A percentile compares a stretch with the other conserved stretches of the same genome.
Evolutionary conservation across 1,140 invertebrate species (phyloP).

Genomic region (Streblospio benedicti): DNA sequence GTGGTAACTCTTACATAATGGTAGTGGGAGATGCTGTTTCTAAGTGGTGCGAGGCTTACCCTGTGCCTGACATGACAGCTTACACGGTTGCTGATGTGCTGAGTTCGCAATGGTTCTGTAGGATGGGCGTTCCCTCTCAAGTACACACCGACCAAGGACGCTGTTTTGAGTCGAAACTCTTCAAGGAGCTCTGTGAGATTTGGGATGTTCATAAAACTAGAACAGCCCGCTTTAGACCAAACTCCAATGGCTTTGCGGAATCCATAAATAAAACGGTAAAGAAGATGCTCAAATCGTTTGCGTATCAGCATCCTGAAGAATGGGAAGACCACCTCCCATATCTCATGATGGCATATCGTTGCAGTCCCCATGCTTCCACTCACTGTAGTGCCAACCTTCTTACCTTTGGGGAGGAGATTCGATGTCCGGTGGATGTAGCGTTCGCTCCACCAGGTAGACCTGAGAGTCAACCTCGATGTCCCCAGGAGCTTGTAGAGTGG

Average conservation of each 20-base stretch:
- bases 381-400: constrained; percentile 20
- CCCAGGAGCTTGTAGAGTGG: no score
- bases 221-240: constrained; percentile 22
- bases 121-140: constrained; percentile 37
- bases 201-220: constrained; percentile 18
- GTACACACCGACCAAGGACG: constrained; percentile 40
- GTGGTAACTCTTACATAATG: constrained; percentile 36
- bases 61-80: constrained; percentile 41
- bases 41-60: constrained; percentile 40
- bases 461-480: no score
- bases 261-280: not conserved
- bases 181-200: constrained; percentile 14
- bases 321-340: constrained; percentile 24
- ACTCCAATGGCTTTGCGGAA: constrained; percentile 22
- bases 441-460: no score
- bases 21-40: constrained; percentile 41
- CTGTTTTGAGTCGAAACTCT: constrained; percentile 18
- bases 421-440: constrained; percentile 16
- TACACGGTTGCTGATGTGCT: constrained; percentile 35
- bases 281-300: constrained; percentile 23
- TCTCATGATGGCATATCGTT: constrained; percentile 22
- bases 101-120: constrained; percentile 31
- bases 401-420: constrained; percentile 23
- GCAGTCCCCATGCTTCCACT: constrained; percentile 20
- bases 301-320: constrained; percentile 16